These are phyloP conservation scores for Candoia aspera DNA, from an alignment of 2,113 vertebrate genomes.

Conservation along the genomic window DNA sequence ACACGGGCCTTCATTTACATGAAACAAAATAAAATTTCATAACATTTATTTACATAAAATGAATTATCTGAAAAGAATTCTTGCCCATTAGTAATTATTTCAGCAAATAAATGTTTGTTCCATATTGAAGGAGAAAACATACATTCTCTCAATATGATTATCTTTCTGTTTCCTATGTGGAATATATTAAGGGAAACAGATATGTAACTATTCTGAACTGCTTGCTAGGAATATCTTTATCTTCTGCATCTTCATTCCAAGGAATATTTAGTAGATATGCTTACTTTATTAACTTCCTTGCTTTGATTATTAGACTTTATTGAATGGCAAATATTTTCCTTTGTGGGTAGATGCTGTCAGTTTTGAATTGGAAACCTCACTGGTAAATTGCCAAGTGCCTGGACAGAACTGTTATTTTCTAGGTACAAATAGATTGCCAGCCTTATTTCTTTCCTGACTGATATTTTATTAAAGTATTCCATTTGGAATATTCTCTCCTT, in stretches of 20 bases:
- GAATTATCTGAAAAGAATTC: neutral
- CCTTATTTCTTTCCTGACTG: neutral
- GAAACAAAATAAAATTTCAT: neutral
- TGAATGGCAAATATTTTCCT: neutral
- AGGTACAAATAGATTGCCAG: neutral
- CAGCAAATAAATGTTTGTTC: neutral
- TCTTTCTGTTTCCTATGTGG: neutral
- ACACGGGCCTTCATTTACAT: neutral
- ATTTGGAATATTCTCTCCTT: neutral
- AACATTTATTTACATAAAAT: slow-evolving; percentile 13
- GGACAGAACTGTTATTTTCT: neutral
- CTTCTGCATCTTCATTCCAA: neutral
- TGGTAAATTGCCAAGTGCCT: neutral
- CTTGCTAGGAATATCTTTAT: neutral
- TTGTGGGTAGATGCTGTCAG: neutral
- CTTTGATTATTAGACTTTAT: neutral
- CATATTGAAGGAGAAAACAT: neutral
- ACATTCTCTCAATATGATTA: neutral
- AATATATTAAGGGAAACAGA: neutral
- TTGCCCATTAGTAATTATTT: neutral
- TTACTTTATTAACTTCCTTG: slow-evolving; percentile 1
- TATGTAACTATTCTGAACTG: neutral
- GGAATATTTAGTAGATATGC: neutral
- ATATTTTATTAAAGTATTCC: neutral
- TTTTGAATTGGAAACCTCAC: neutral